A percentile compares a stretch with the other conserved stretches of the same genome.
Evolutionary conservation across 2,888 invertebrate genomes (phyloP).

Genomic region (Cerastis leucographa): DNA sequence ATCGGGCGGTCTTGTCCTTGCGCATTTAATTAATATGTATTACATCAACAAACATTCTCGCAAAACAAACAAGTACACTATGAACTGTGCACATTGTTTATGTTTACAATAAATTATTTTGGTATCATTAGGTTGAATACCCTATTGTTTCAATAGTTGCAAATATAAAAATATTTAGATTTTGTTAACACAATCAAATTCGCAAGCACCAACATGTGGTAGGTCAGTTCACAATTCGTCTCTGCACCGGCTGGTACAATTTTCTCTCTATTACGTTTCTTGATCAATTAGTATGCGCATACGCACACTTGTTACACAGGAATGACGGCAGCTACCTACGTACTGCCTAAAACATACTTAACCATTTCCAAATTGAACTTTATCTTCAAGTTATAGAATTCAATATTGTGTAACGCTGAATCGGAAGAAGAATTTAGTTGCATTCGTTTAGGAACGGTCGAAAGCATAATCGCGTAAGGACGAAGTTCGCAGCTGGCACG

Average conservation of each 20-base stretch:
- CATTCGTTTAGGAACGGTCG: constrained; percentile 79
- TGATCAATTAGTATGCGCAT: constrained; percentile 83
- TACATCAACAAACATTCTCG: neutral
- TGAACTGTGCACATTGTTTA: constrained; percentile 1
- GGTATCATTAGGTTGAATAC: neutral
- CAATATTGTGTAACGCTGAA: constrained; percentile 58
- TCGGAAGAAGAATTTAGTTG: constrained; percentile 74
- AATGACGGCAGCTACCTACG: constrained; percentile 85
- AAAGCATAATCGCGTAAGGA: constrained; percentile 85
- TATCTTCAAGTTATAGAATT: constrained; percentile 62
- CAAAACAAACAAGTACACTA: neutral
- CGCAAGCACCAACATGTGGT: neutral
- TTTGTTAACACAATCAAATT: neutral
- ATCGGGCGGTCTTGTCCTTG: too few species aligned
- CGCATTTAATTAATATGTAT: neutral
- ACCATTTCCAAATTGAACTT: constrained; percentile 64
- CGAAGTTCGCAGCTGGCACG: constrained; percentile 77
- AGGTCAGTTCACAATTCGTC: constrained; percentile 63
- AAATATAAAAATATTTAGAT: constrained; percentile 22
- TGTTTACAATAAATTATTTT: neutral
- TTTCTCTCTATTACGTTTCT: constrained; percentile 88
- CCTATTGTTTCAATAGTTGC: constrained; percentile 13
- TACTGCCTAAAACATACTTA: constrained; percentile 68
- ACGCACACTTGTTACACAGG: constrained; percentile 84
- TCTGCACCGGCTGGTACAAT: constrained; percentile 81